Evolutionary conservation across 1,140 invertebrate genomes (phyloP).

Genomic region (Rhagoletis zephyria): DNA sequence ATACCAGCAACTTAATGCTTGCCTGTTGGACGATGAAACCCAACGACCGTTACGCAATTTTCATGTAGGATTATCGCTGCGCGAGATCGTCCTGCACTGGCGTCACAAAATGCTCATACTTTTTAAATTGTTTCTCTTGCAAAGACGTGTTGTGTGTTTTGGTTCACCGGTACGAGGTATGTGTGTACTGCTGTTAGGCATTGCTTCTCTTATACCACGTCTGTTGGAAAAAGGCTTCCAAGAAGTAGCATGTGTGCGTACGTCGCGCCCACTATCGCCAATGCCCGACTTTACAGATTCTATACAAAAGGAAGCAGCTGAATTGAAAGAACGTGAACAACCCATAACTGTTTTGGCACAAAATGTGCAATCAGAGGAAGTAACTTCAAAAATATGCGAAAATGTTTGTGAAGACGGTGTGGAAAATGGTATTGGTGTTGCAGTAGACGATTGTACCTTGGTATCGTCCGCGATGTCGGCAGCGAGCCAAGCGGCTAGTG

Average conservation of each 20-base stretch:
- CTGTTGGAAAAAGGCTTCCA: constrained; percentile 90
- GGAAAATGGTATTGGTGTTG: neutral
- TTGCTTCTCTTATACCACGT: constrained; percentile 92
- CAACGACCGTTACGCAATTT: constrained; percentile 76
- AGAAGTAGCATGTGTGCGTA: constrained; percentile 85
- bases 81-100: constrained; percentile 77
- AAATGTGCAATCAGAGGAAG: neutral
- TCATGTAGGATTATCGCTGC: constrained; percentile 69
- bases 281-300: constrained; percentile 78
- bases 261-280: constrained; percentile 85
- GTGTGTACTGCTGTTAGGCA: constrained; percentile 88
- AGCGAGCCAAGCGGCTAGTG: constrained; percentile 60
- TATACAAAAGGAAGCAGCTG: constrained; percentile 63
- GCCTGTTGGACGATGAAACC: constrained; percentile 79
- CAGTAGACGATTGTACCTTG: constrained; percentile 58
- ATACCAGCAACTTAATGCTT: constrained; percentile 92
- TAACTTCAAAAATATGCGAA: constrained; percentile 10
- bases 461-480: constrained; percentile 67
- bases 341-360: neutral
- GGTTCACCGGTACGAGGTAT: constrained; percentile 93
- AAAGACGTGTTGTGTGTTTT: constrained; percentile 92
- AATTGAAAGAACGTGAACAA: constrained; percentile 41
- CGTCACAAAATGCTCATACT: constrained; percentile 92
- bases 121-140: constrained; percentile 93
- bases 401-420: neutral